Percentiles rank a stretch among this genome's conserved stretches.
Evolutionary conservation across 2,113 vertebrate genomes (phyloP).

Genomic region (Gobio gobio): DNA sequence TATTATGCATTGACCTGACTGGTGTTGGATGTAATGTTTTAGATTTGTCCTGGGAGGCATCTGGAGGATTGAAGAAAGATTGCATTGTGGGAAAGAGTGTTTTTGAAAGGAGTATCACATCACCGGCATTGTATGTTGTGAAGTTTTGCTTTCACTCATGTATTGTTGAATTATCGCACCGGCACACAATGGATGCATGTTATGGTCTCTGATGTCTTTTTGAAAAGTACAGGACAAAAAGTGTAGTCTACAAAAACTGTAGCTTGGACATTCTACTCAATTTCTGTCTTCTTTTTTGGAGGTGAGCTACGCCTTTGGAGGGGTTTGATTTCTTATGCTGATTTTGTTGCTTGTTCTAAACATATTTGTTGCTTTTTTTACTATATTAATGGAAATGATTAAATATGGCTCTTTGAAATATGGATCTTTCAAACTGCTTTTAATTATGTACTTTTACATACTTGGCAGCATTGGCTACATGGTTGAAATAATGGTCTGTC

Average conservation of each 20-base stretch:
- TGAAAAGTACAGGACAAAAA: background rate
- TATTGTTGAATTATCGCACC: background rate
- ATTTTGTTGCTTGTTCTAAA: background rate
- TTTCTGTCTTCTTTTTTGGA: background rate
- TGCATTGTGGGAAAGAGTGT: slow-evolving; percentile 6
- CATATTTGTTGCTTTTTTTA: background rate
- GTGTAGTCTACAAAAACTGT: no score
- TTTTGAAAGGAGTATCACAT: slow-evolving; percentile 25
- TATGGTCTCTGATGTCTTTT: background rate
- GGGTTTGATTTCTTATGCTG: background rate
- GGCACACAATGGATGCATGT: background rate
- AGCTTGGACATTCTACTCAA: no score
- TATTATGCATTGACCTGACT: background rate
- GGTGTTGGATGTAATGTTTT: background rate
- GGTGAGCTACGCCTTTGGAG: background rate
- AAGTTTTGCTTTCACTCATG: background rate
- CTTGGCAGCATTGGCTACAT: background rate
- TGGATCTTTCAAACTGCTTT: no score
- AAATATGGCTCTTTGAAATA: no score
- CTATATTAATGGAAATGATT: background rate
- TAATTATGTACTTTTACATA: background rate
- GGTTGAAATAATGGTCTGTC: background rate
- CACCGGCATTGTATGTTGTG: background rate
- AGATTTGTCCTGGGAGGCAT: background rate
- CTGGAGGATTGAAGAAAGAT: background rate